Evolutionary conservation across 2,113 vertebrate species (phyloP).

Genomic region (Aphyosemion australe): DNA sequence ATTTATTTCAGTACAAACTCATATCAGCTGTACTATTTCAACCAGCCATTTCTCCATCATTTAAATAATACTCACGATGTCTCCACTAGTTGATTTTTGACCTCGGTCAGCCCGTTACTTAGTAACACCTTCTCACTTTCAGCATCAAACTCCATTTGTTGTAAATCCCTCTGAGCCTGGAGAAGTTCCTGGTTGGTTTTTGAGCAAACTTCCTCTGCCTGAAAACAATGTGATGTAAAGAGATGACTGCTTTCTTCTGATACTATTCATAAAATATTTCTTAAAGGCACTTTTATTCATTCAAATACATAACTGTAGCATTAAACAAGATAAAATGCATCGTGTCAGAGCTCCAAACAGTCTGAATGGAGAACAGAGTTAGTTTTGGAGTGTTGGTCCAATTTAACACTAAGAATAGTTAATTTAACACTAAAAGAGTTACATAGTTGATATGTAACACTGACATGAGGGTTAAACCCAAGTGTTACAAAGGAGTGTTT

Average conservation of each 20-base stretch:
- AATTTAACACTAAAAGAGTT: too few species aligned
- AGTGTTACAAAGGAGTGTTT: too few species aligned
- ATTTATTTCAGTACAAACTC: background rate
- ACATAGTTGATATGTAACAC: too few species aligned
- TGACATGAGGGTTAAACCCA: too few species aligned
- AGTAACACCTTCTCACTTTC: slow-evolving; percentile 47
- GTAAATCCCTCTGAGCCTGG: slow-evolving; percentile 39
- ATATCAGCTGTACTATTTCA: background rate
- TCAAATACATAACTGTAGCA: background rate
- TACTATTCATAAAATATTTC: background rate
- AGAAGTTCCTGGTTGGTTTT: slow-evolving; percentile 46
- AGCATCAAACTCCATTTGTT: slow-evolving; percentile 42
- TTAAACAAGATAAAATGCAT: background rate
- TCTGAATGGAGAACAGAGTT: too few species aligned
- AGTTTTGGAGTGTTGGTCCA: background rate
- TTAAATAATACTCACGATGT: slow-evolving; percentile 65
- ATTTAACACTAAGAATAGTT: background rate
- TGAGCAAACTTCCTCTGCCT: slow-evolving; percentile 53
- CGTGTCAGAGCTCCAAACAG: background rate
- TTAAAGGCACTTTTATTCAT: background rate
- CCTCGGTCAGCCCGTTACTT: slow-evolving; percentile 14
- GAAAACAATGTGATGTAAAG: slow-evolving; percentile 23
- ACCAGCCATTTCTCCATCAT: background rate
- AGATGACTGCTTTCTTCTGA: background rate
- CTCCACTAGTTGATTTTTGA: slow-evolving; percentile 41